phyloP scores from a whole-genome alignment of 2,797 vertebrate species.

The Microctenopoma stevenorrisi region DNA sequence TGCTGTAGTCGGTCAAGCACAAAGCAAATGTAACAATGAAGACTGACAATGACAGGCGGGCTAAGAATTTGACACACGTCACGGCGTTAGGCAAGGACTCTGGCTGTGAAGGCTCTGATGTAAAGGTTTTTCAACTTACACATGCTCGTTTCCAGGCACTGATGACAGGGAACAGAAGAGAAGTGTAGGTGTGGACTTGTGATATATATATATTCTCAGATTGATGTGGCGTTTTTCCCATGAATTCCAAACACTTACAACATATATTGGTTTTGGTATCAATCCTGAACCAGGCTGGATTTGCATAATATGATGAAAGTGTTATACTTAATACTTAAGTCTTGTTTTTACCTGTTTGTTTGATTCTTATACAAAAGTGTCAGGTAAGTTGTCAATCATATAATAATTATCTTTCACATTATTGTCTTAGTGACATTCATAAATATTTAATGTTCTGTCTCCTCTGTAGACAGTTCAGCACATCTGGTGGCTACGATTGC shows the following conservation, averaged over 20 bases:
- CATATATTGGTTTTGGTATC: background rate
- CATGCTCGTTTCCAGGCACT: conserved; percentile 10
- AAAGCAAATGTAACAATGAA: conserved; percentile 15
- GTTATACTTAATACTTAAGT: background rate
- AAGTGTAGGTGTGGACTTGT: conserved; percentile 28
- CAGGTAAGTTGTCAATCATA: conserved; percentile 30
- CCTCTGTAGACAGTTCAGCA: conserved; percentile 27
- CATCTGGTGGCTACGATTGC: background rate
- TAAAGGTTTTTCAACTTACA: background rate
- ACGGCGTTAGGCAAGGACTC: background rate
- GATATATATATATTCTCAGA: conserved; percentile 11
- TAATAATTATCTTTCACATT: conserved; percentile 14
- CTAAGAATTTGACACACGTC: conserved; percentile 15
- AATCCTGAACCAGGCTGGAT: conserved; percentile 6
- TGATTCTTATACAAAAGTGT: conserved; percentile 14
- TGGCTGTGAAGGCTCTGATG: conserved; percentile 20
- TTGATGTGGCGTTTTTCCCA: conserved; percentile 15
- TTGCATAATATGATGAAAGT: conserved; percentile 27
- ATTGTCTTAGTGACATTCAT: conserved; percentile 24
- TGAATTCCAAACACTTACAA: background rate
- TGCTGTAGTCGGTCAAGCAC: conserved; percentile 11
- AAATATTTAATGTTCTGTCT: conserved; percentile 25
- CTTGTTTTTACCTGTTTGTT: conserved; percentile 13
- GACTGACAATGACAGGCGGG: conserved; percentile 20
- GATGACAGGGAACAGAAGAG: background rate